Conservation (phyloP, 1,140 invertebrate species). For the Doryteuthis pealeii region DNA sequence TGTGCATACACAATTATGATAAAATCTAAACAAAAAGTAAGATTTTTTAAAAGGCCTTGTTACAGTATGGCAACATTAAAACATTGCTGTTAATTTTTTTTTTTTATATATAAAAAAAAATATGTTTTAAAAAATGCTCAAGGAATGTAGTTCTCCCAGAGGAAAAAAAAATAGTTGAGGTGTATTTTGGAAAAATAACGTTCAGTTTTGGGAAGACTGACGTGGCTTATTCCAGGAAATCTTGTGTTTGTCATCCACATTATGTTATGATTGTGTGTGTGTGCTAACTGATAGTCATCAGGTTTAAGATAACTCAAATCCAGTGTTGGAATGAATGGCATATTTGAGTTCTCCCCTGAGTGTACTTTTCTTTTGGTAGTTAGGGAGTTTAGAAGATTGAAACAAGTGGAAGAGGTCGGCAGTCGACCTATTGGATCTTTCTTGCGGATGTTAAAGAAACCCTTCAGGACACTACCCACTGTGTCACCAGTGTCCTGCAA, state of each 20-base stretch:
- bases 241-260: background rate
- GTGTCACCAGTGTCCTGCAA: slow-evolving; percentile 87
- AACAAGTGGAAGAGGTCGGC: slow-evolving; percentile 98
- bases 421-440: slow-evolving; percentile 93
- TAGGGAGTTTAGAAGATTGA: slow-evolving; percentile 98
- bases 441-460: slow-evolving; percentile 94
- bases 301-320: slow-evolving; percentile 83
- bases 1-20: too few species aligned
- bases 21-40: too few species aligned
- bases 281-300: background rate
- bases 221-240: background rate
- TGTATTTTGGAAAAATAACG: background rate
- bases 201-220: background rate
- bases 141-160: too few species aligned
- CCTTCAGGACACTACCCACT: slow-evolving; percentile 92
- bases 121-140: too few species aligned
- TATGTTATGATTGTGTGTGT: background rate
- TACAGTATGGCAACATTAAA: too few species aligned
- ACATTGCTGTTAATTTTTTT: too few species aligned
- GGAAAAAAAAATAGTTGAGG: background rate
- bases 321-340: slow-evolving; percentile 95
- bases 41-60: too few species aligned
- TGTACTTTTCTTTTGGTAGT: slow-evolving; percentile 96
- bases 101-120: too few species aligned
- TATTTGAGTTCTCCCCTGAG: slow-evolving; percentile 94